phyloP scores from a whole-genome alignment of 2,888 invertebrate genomes.

The Tortrix viridana region DNA sequence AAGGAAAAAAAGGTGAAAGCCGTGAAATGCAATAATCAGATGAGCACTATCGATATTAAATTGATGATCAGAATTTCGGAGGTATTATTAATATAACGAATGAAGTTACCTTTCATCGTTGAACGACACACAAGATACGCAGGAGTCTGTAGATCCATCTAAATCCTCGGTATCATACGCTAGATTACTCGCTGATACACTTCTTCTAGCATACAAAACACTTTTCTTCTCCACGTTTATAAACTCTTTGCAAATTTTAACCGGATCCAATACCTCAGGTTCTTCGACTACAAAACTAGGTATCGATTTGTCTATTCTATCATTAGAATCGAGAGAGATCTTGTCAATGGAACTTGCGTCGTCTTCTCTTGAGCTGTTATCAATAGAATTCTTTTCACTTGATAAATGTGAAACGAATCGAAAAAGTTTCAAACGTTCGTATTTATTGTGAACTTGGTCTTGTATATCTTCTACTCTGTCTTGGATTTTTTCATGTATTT shows the following conservation, averaged over 20 bases:
- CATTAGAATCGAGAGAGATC: constrained; percentile 53
- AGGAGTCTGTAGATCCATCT: constrained; percentile 68
- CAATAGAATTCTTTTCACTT: constrained; percentile 67
- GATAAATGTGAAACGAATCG: constrained; percentile 67
- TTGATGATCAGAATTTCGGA: too few species aligned
- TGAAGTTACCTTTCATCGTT: constrained; percentile 67
- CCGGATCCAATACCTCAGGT: constrained; percentile 52
- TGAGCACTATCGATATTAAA: too few species aligned
- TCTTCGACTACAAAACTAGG: constrained; percentile 69
- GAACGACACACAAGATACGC: constrained; percentile 63
- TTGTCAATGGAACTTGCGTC: constrained; percentile 45
- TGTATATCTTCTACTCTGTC: constrained; percentile 74
- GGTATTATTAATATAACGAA: not conserved
- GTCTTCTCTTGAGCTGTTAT: constrained; percentile 49
- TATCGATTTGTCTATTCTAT: constrained; percentile 46
- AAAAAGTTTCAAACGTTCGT: constrained; percentile 62
- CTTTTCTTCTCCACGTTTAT: constrained; percentile 63
- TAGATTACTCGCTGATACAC: constrained; percentile 65
- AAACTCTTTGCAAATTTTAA: constrained; percentile 63
- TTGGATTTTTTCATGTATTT: constrained; percentile 73
- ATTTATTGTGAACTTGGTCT: constrained; percentile 71
- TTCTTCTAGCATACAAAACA: constrained; percentile 58
- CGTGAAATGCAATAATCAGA: too few species aligned
- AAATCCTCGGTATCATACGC: constrained; percentile 55
- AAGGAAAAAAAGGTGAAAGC: too few species aligned